phyloP scores from a whole-genome alignment of 2,113 vertebrate species.

The Microcebus murinus region DNA sequence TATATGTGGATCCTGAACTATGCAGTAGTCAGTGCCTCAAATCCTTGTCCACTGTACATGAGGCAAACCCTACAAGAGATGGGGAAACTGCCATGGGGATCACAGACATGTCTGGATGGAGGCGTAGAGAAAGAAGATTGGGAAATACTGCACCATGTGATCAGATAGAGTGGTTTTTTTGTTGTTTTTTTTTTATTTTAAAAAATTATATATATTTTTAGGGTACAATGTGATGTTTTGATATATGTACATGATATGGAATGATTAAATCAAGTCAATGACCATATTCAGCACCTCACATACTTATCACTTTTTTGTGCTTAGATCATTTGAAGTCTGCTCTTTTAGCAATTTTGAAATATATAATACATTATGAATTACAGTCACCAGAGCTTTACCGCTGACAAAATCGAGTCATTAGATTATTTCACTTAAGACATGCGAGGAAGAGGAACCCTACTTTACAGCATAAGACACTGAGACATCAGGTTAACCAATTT shows the following conservation, averaged over 20 bases:
- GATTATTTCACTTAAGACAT: not conserved
- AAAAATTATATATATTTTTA: not conserved
- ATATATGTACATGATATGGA: no score
- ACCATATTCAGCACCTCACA: not conserved
- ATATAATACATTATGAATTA: not conserved
- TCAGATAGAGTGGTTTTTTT: not conserved
- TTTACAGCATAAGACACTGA: not conserved
- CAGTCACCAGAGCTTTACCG: not conserved
- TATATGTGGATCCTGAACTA: not conserved
- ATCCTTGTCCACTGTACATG: not conserved
- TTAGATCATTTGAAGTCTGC: not conserved
- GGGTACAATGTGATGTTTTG: not conserved
- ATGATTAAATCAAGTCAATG: not conserved
- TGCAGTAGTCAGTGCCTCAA: not conserved
- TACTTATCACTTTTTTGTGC: not conserved
- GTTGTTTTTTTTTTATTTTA: no score
- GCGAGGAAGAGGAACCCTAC: not conserved
- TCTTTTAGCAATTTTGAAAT: not conserved
- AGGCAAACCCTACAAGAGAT: not conserved
- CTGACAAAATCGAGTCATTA: fast-evolving
- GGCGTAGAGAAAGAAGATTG: not conserved
- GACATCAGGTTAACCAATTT: not conserved
- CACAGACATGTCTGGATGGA: not conserved
- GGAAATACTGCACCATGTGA: not conserved
- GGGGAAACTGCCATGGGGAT: fast-evolving